Conservation (phyloP, 2,888 invertebrate species). For the Nymphalis c-album region DNA sequence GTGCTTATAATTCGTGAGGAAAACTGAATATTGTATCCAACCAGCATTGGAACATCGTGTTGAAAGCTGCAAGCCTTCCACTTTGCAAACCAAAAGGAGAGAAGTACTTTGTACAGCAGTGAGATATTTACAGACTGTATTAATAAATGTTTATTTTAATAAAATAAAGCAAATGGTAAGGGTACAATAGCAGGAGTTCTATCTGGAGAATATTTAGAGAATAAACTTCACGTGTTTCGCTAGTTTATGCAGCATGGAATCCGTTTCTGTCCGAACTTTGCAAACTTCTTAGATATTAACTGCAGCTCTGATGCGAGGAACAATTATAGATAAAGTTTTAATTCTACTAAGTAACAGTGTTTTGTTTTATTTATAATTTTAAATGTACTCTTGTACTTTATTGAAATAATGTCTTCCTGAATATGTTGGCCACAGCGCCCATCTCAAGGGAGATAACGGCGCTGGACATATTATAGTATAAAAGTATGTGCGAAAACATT, state of each 20-base stretch:
- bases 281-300: constrained; percentile 36
- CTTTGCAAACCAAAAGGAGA: no score
- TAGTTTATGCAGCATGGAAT: constrained; percentile 67
- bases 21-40: no score
- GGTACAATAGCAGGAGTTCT: constrained; percentile 53
- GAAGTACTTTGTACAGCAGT: no score
- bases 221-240: constrained; percentile 72
- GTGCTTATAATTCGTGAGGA: no score
- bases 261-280: constrained; percentile 50
- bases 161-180: constrained; percentile 46
- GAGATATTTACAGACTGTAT: no score
- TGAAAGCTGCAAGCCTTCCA: no score
- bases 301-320: constrained; percentile 30
- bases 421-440: no score
- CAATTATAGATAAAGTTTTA: constrained; percentile 31
- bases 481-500: no score
- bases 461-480: no score
- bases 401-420: no score
- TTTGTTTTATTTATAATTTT: neutral
- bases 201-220: constrained; percentile 76
- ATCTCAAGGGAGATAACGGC: no score
- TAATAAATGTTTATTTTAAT: neutral
- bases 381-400: neutral
- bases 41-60: no score
- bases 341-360: neutral